phyloP scores from a whole-genome alignment of 2,113 vertebrate genomes.

The Synchiropus splendidus region DNA sequence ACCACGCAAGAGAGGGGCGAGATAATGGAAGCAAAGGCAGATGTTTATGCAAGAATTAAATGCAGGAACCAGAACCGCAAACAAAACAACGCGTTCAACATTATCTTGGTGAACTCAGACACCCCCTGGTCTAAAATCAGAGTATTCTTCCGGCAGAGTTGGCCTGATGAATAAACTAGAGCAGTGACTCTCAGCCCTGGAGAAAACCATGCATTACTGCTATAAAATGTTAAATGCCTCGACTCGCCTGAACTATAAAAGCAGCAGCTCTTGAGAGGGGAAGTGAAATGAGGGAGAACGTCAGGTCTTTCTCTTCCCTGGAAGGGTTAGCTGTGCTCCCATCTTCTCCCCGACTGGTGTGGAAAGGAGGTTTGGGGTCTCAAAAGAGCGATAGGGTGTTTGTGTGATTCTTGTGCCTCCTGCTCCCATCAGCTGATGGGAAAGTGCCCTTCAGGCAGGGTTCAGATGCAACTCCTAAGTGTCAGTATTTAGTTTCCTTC shows the following conservation, averaged over 20 bases:
- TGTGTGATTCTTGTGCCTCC: too few species aligned
- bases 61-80: too few species aligned
- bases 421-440: too few species aligned
- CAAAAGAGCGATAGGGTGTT: constrained; percentile 1
- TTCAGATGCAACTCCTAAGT: constrained; percentile 35
- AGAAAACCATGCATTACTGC: constrained; percentile 47
- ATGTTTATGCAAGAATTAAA: too few species aligned
- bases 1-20: constrained; percentile 7
- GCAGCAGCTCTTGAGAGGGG: constrained; percentile 24
- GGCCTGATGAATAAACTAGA: constrained; percentile 61
- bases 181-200: constrained; percentile 34
- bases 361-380: constrained; percentile 32
- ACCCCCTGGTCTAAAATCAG: constrained; percentile 16
- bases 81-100: too few species aligned
- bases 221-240: constrained; percentile 60
- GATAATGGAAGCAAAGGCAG: too few species aligned
- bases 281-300: constrained; percentile 5
- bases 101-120: neutral
- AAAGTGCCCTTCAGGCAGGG: constrained; percentile 22
- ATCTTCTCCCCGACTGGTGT: constrained; percentile 56
- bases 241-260: constrained; percentile 38
- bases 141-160: constrained; percentile 23
- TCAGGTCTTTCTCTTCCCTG: constrained; percentile 39
- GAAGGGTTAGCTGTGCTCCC: constrained; percentile 38
- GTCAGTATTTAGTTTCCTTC: neutral